Evolutionary conservation across 2,113 vertebrate genomes (phyloP).

Genomic region (Papio anubis): DNA sequence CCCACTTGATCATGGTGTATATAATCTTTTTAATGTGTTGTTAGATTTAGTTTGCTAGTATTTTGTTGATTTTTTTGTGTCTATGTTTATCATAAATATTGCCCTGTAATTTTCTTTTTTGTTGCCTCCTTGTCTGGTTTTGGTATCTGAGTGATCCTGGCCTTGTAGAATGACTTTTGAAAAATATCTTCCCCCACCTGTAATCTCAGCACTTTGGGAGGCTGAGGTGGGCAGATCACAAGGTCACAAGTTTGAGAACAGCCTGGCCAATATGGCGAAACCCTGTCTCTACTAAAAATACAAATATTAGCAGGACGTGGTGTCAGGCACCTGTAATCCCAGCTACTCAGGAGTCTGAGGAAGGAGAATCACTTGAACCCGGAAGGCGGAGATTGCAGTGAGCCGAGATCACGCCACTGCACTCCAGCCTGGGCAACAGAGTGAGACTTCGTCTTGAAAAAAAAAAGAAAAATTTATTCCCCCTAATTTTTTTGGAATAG

Average conservation of each 20-base stretch:
- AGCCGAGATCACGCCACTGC: no score
- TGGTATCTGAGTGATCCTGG: background rate
- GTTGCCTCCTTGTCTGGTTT: background rate
- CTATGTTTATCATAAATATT: background rate
- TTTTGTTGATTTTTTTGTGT: background rate
- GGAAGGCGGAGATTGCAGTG: rapidly evolving
- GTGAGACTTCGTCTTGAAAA: no score
- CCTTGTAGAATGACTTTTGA: background rate
- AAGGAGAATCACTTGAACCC: no score
- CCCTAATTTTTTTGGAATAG: background rate
- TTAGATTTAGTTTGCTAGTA: background rate
- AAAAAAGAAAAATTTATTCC: background rate
- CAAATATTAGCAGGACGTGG: no score
- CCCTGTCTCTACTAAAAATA: no score
- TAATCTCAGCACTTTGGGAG: no score
- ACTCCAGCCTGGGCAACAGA: no score
- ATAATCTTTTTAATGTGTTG: background rate
- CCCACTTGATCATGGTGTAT: background rate
- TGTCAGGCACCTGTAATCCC: no score
- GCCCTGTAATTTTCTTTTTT: background rate
- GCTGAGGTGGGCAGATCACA: no score
- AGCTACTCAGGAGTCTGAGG: no score
- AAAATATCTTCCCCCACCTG: background rate
- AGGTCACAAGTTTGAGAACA: no score
- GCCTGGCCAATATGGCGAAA: no score